A percentile compares a stretch with the other conserved stretches of the same genome.
These are phyloP conservation scores for Conomelus anceps DNA, from an alignment of 2,888 invertebrate species.

Conservation along the genomic window DNA sequence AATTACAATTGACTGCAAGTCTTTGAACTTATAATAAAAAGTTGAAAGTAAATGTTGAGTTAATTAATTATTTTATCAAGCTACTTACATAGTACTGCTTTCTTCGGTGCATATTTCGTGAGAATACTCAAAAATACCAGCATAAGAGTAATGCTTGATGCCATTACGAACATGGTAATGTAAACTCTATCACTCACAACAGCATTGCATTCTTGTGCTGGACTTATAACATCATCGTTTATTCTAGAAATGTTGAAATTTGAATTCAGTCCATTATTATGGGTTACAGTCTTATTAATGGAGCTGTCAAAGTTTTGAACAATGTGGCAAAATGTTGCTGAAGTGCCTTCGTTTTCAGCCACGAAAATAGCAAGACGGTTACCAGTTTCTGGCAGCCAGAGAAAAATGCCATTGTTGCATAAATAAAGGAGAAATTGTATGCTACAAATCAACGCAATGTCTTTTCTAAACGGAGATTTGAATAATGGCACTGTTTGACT, in stretches of 20 bases:
- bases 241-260: background rate
- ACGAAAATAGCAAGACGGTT: slow-evolving; percentile 3
- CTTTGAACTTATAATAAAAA: too few relatives aligned
- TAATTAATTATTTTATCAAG: too few relatives aligned
- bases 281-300: background rate
- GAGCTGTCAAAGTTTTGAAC: background rate
- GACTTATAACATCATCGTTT: background rate
- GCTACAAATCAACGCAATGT: background rate
- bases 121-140: background rate
- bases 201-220: background rate
- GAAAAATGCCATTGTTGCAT: slow-evolving; percentile 7
- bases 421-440: background rate
- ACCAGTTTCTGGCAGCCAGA: slow-evolving; percentile 12
- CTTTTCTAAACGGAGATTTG: background rate
- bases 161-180: background rate
- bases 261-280: background rate
- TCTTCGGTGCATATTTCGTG: background rate
- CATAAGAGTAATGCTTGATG: background rate
- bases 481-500: background rate
- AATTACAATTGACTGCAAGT: too few relatives aligned
- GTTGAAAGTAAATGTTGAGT: too few relatives aligned
- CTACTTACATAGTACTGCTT: background rate
- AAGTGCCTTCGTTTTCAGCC: background rate
- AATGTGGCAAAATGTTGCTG: background rate
- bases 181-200: background rate